Evolutionary conservation across 2,113 vertebrate species (phyloP).

Genomic region (Tupaia chinensis): DNA sequence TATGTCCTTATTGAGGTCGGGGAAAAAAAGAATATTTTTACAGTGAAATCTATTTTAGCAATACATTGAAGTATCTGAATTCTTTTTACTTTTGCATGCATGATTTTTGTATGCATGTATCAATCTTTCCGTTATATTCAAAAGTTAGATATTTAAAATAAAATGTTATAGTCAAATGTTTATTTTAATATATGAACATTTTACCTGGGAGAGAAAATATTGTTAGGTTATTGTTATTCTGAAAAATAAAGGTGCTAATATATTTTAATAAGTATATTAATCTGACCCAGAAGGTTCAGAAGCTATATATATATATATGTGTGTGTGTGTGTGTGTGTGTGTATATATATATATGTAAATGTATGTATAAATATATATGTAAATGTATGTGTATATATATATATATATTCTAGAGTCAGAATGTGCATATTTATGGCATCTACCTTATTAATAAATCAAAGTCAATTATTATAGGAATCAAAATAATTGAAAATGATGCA

Average conservation of each 20-base stretch:
- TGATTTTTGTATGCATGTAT: neutral
- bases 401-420: neutral
- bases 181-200: conserved; percentile 5
- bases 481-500: conserved; percentile 43
- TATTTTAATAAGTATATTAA: conserved; percentile 27
- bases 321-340: neutral
- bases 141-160: neutral
- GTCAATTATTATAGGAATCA: conserved; percentile 7
- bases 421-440: neutral
- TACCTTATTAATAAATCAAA: conserved; percentile 31
- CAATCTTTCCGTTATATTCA: neutral
- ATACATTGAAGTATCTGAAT: neutral
- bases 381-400: too few species aligned
- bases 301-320: neutral
- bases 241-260: conserved; percentile 17
- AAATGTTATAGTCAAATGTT: neutral
- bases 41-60: neutral
- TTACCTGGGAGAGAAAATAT: neutral
- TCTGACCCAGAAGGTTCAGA: neutral
- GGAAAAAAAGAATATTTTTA: conserved; percentile 1
- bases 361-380: too few species aligned
- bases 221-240: neutral
- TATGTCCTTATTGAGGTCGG: neutral
- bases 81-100: neutral
- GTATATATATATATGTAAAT: too few species aligned